phyloP scores from a whole-genome alignment of 1,140 invertebrate species.

The Tetramorium alpestre region DNA sequence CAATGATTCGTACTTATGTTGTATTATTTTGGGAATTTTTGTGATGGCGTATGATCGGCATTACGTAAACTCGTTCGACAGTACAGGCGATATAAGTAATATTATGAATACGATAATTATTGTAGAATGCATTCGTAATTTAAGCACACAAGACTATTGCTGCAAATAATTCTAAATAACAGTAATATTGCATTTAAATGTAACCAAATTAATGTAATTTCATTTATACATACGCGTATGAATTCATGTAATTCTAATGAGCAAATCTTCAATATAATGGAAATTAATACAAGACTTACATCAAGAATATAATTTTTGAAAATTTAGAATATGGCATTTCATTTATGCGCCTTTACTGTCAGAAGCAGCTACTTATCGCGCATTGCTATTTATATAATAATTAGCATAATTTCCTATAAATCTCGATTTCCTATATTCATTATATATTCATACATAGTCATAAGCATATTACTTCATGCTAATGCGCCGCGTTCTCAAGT shows the following conservation, averaged over 20 bases:
- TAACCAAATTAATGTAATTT: not conserved
- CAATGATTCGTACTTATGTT: not conserved
- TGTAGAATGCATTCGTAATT: not conserved
- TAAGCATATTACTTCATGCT: not conserved
- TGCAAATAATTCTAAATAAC: not conserved
- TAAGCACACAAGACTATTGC: not conserved
- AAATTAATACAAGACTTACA: not conserved
- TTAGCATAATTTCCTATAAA: conserved; percentile 30
- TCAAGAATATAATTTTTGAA: not conserved
- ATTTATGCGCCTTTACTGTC: not conserved
- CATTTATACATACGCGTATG: not conserved
- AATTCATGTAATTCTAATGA: not conserved
- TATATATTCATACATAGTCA: conserved; percentile 37
- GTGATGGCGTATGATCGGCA: not conserved
- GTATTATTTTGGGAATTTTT: not conserved
- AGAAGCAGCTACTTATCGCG: not conserved
- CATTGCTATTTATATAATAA: too few species aligned
- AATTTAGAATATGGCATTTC: not conserved
- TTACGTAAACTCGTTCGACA: not conserved
- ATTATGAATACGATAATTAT: not conserved
- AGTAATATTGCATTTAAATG: not conserved
- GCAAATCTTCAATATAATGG: not conserved
- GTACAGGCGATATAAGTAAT: not conserved
- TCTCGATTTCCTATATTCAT: not conserved
- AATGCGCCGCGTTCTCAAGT: not conserved